Percentiles rank a stretch among this genome's conserved stretches.
Conservation (phyloP, 2,797 vertebrate genomes). For the Mormyrops attenuatus region DNA sequence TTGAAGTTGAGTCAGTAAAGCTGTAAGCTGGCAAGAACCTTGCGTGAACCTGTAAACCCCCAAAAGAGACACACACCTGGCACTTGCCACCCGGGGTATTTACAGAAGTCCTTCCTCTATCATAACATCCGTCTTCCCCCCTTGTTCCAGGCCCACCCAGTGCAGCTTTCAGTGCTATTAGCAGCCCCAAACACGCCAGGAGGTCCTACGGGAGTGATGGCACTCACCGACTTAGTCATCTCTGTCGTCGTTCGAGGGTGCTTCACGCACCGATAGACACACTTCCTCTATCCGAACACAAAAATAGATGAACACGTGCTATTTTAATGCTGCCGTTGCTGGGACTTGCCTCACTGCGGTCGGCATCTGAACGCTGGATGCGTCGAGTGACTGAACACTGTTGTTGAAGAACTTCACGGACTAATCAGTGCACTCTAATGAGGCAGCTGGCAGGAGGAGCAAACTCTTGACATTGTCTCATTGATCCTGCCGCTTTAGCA, state of each 20-base stretch:
- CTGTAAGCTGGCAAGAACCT: constrained; percentile 1
- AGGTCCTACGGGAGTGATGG: background rate
- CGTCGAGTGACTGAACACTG: background rate
- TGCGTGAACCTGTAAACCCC: background rate
- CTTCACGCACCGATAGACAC: background rate
- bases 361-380: background rate
- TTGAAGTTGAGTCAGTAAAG: background rate
- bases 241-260: background rate
- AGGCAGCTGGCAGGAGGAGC: background rate
- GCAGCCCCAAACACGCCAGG: background rate
- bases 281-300: background rate
- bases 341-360: background rate
- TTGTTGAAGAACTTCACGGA: background rate
- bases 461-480: background rate
- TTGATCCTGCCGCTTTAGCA: background rate
- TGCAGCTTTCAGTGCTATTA: background rate
- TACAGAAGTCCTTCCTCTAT: constrained; percentile 5
- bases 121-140: constrained; percentile 7
- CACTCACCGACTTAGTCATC: background rate
- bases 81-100: background rate
- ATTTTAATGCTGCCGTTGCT: constrained; percentile 1
- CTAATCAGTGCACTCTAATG: background rate
- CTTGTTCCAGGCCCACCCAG: constrained; percentile 14
- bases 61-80: background rate
- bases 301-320: background rate